A percentile compares a stretch with the other conserved stretches of the same genome.
Evolutionary conservation across 1,140 invertebrate genomes (phyloP).

Genomic region (Drosophila kurseongensis): DNA sequence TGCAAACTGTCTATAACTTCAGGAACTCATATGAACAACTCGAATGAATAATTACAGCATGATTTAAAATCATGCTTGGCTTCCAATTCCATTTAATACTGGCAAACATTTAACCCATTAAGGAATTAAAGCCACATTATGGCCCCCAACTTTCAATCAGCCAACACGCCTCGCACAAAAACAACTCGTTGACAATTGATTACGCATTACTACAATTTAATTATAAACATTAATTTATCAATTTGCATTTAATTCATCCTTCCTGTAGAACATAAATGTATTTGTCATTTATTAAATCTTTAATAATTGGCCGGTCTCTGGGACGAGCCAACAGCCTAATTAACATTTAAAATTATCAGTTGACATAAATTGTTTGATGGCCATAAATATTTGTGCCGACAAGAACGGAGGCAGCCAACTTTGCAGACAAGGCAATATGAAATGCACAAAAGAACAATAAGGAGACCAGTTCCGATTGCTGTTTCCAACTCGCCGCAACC

Average conservation of each 20-base stretch:
- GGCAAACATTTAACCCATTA: background rate
- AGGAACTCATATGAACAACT: constrained; percentile 8
- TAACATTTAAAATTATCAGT: constrained; percentile 72
- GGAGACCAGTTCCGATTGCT: constrained; percentile 36
- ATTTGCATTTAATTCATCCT: constrained; percentile 49
- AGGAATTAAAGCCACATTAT: background rate
- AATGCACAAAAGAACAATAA: constrained; percentile 46
- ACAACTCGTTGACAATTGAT: constrained; percentile 41
- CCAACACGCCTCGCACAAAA: constrained; percentile 7
- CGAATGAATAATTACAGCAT: constrained; percentile 28
- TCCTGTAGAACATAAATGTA: constrained; percentile 29
- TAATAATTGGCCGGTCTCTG: constrained; percentile 29
- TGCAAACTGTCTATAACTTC: constrained; percentile 8
- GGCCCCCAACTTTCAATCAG: background rate
- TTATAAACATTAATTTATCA: constrained; percentile 47
- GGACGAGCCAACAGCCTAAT: constrained; percentile 43
- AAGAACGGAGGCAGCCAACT: constrained; percentile 11
- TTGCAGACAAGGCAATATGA: constrained; percentile 28
- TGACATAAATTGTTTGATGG: constrained; percentile 60
- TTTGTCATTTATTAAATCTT: constrained; percentile 35
- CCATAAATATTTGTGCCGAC: constrained; percentile 49
- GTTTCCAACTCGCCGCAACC: constrained; percentile 22
- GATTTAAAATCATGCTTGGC: constrained; percentile 6
- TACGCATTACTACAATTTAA: constrained; percentile 50
- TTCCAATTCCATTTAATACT: background rate